Evolutionary conservation across 2,113 vertebrate species (phyloP).

Genomic region (Talpa occidentalis): DNA sequence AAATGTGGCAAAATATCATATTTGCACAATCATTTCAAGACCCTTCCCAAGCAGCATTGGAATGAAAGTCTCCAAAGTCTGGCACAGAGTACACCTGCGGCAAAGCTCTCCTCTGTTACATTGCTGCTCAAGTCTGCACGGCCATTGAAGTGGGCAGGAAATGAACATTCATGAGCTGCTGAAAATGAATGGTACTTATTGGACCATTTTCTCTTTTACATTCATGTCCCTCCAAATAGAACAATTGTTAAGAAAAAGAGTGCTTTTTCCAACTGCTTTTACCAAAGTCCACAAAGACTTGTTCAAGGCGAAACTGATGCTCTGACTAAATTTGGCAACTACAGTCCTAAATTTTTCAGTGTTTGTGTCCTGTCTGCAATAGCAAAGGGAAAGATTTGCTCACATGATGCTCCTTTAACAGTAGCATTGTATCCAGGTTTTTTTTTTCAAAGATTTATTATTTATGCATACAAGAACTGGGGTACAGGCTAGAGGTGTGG

Average conservation of each 20-base stretch:
- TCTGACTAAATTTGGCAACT: not conserved
- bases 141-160: not conserved
- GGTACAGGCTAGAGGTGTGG: too few relatives aligned
- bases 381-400: not conserved
- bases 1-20: not conserved
- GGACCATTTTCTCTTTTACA: not conserved
- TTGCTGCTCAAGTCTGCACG: not conserved
- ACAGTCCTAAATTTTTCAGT: not conserved
- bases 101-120: not conserved
- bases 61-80: not conserved
- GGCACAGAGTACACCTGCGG: not conserved
- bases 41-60: not conserved
- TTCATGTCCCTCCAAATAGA: not conserved
- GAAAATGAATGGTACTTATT: not conserved
- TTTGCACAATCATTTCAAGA: not conserved
- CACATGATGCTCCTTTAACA: not conserved
- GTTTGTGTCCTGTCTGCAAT: not conserved
- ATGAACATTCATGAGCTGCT: not conserved
- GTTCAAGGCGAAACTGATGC: not conserved
- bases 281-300: not conserved
- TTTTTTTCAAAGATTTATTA: not conserved
- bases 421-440: not conserved
- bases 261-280: not conserved
- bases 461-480: too few relatives aligned
- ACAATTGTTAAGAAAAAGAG: not conserved